Conservation (phyloP, 2,888 invertebrate genomes). For the Chymomyza fuscimana region DNA sequence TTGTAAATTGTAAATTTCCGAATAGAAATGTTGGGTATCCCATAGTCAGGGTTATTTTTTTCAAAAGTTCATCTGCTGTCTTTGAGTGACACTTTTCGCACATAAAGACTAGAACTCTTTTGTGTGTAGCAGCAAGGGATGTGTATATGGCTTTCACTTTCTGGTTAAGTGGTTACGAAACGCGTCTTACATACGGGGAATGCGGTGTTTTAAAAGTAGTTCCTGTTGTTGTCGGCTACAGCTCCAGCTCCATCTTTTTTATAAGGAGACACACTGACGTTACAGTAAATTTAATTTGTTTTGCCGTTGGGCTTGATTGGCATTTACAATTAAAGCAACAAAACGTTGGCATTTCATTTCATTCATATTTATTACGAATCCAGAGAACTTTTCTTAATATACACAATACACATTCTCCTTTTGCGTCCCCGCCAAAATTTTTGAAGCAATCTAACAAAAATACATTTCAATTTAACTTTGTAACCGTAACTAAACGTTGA, state of each 20-base stretch:
- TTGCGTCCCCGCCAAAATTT: too few species aligned
- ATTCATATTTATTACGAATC: too few species aligned
- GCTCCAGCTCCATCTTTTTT: too few species aligned
- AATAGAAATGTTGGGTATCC: background rate
- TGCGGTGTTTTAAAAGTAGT: conserved; percentile 6
- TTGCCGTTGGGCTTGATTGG: background rate
- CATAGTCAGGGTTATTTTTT: background rate
- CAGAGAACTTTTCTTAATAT: too few species aligned
- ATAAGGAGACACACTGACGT: conserved; percentile 22
- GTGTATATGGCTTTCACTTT: conserved; percentile 24
- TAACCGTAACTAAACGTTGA: too few species aligned
- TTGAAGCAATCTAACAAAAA: too few species aligned
- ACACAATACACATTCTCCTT: too few species aligned
- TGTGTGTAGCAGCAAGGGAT: background rate
- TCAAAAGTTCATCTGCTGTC: conserved; percentile 21
- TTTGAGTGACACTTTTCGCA: conserved; percentile 59
- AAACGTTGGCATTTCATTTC: too few species aligned
- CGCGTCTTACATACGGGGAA: conserved; percentile 27
- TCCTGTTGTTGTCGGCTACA: background rate
- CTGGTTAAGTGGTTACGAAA: conserved; percentile 53
- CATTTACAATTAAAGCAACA: too few species aligned
- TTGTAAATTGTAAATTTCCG: background rate
- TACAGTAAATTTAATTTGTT: conserved; percentile 37
- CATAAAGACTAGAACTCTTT: conserved; percentile 38
- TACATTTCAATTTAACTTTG: too few species aligned